These are phyloP conservation scores for Latrodectus elegans DNA, from an alignment of 2,888 invertebrate genomes.

Conservation along the genomic window DNA sequence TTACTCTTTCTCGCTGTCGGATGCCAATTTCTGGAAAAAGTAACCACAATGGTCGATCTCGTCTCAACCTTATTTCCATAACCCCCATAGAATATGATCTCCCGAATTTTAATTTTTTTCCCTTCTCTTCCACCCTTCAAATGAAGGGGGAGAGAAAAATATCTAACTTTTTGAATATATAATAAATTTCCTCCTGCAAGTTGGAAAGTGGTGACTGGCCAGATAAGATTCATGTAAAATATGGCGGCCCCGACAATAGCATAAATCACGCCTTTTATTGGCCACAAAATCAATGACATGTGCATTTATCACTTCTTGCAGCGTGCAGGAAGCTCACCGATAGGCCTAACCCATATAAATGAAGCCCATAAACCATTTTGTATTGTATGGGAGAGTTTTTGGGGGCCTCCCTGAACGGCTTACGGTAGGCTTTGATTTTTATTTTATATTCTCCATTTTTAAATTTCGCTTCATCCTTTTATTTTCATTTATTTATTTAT, in stretches of 20 bases:
- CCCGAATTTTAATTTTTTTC: conserved; percentile 39
- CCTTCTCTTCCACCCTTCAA: conserved; percentile 29
- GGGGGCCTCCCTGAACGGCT: not conserved
- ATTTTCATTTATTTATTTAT: not conserved
- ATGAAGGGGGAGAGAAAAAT: conserved; percentile 46
- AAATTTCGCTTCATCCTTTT: not conserved
- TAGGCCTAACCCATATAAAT: conserved; percentile 69
- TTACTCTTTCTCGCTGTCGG: not conserved
- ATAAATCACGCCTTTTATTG: conserved; percentile 69
- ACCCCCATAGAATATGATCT: conserved; percentile 36
- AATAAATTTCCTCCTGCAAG: conserved; percentile 63
- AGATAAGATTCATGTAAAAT: conserved; percentile 70
- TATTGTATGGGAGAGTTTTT: conserved; percentile 46
- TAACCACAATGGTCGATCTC: not conserved
- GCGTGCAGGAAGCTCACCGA: conserved; percentile 63
- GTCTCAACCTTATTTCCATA: conserved; percentile 35
- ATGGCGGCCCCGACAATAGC: conserved; percentile 68
- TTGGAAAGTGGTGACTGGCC: conserved; percentile 55
- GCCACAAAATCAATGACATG: conserved; percentile 69
- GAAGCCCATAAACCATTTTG: conserved; percentile 69
- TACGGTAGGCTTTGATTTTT: conserved; percentile 11
- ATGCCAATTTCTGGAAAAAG: not conserved
- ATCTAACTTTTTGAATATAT: conserved; percentile 68
- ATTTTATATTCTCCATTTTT: conserved; percentile 5
- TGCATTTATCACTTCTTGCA: conserved; percentile 61